Conservation (phyloP, 2,797 vertebrate genomes). For the Poecilia velifera region DNA sequence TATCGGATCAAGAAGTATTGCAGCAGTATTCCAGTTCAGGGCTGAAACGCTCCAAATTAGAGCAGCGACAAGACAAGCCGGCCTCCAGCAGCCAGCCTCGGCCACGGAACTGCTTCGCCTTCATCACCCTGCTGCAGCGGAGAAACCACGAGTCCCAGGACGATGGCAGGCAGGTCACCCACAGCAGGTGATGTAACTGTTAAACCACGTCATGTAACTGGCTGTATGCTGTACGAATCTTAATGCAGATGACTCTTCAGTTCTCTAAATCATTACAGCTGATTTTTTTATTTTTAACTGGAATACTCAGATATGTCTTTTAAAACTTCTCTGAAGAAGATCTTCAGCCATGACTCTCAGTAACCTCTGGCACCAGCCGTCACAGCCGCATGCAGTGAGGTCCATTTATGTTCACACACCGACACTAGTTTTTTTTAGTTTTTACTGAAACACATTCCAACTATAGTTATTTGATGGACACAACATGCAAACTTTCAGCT, state of each 20-base stretch:
- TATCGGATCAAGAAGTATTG: slow-evolving; percentile 88
- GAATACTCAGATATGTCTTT: not conserved
- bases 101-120: slow-evolving; percentile 88
- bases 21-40: slow-evolving; percentile 84
- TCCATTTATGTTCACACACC: no score
- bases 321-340: not conserved
- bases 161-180: slow-evolving; percentile 78
- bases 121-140: slow-evolving; percentile 86
- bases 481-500: not conserved
- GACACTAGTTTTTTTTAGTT: not conserved
- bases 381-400: not conserved
- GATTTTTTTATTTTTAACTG: not conserved
- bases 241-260: not conserved
- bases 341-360: not conserved
- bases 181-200: slow-evolving; percentile 85
- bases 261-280: not conserved
- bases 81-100: slow-evolving; percentile 22
- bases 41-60: slow-evolving; percentile 81
- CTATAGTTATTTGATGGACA: not conserved
- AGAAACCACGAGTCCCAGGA: slow-evolving; percentile 80
- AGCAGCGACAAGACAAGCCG: slow-evolving; percentile 37
- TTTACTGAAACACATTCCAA: not conserved
- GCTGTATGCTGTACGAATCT: not conserved
- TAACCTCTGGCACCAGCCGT: no score
- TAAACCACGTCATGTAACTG: not conserved